Base-by-base conservation (phyloP, 2,113 vertebrate species). In the Tor tambroides region DNA sequence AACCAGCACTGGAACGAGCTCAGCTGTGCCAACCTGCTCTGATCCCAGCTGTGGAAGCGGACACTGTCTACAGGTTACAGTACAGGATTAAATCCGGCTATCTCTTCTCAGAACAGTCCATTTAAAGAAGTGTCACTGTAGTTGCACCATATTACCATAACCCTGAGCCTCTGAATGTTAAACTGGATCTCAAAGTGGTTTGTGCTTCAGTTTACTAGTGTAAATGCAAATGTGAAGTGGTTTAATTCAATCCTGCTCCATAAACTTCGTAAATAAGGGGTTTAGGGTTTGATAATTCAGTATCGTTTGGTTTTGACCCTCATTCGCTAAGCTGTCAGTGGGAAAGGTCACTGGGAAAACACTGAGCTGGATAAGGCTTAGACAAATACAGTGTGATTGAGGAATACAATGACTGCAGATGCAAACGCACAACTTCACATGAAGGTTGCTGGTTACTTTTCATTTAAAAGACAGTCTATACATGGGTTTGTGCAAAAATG, bases 281-380 rank as follows among this genome's bases (percentile, higher is more conserved):
- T 69, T 69, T 76, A 49, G 41, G 38, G 3, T 43, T 28, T 7
- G 4, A 12, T 41, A 15, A 41, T 77, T 77, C 4, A 49, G n/a
- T 49, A 49, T 77, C 11, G 4, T 46, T 46, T 77, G 2, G 74
- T 30, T 49, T 49, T 17, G 74, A 77, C 41, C 74, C n/a, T 51
- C n/a, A 28, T 76, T 76, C 43, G 17, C 43, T 77, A 46, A 26
- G 72, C 41, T 49, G 41, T 43, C 41, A 28, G 41, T 76, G 74
- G n/a, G 74, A 76, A 76, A 76, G 74, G 74, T 76, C 74, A 46
- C 74, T 76, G 41, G 43, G 74, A 3, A 49, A 17, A 77, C 43
- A 77, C n/a, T 77, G 38, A 76, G 35, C 72, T 76, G n/a, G n/a
- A 77, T 77, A 77, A 77, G 6, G n/a, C 38, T 49, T 49, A 49